These are phyloP conservation scores for Dryoscopus gambensis DNA, from an alignment of 2,113 vertebrate species.

Conservation along the genomic window DNA sequence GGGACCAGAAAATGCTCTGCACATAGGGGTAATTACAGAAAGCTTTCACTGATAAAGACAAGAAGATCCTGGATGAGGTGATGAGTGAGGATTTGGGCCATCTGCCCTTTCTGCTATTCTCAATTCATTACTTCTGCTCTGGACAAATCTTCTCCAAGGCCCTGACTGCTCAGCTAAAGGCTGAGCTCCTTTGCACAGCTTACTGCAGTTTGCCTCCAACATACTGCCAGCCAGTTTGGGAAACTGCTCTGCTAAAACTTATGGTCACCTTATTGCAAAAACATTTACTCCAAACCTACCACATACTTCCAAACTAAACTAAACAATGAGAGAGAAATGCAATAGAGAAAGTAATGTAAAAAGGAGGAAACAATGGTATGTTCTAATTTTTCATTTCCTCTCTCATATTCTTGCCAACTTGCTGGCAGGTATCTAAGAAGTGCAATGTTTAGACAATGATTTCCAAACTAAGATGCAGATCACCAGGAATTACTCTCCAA, in stretches of 20 bases:
- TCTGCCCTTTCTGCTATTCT: slow-evolving; percentile 70
- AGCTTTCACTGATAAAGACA: slow-evolving; percentile 33
- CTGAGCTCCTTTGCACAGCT: slow-evolving; percentile 32
- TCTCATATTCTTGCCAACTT: neutral
- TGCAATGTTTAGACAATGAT: neutral
- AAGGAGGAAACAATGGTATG: neutral
- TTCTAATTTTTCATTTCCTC: neutral
- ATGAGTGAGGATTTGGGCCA: slow-evolving; percentile 58
- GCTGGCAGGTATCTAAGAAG: neutral
- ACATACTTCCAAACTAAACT: neutral
- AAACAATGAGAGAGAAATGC: neutral
- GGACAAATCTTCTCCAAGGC: slow-evolving; percentile 64
- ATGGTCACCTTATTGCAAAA: neutral
- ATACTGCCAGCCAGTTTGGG: neutral
- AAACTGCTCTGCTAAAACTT: neutral
- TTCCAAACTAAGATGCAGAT: neutral
- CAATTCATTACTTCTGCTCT: slow-evolving; percentile 73
- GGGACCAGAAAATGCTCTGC: neutral
- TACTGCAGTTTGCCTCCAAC: neutral
- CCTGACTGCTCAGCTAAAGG: slow-evolving; percentile 19
- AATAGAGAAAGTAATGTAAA: neutral
- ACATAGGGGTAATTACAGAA: neutral
- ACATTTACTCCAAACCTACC: neutral
- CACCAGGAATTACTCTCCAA: neutral
- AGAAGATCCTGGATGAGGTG: neutral